Base-by-base conservation (phyloP, 2,888 invertebrate species). In the Lithophane leautieri region DNA sequence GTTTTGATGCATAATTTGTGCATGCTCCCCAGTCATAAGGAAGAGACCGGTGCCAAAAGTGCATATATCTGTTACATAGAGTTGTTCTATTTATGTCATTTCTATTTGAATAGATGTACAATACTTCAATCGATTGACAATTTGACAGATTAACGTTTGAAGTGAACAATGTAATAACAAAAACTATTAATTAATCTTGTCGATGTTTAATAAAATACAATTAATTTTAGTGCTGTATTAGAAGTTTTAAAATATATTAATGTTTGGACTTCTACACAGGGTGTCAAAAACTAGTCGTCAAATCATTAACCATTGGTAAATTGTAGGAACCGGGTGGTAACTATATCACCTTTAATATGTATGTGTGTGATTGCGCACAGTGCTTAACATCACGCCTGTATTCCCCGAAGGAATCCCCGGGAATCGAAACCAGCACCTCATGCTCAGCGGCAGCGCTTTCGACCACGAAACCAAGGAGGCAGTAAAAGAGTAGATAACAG, bases 11-110 rank as follows among this genome's bases (percentile, higher is more conserved):
- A 58, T 80, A 86, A 87, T 89, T 90, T 87, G 84, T 87, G 87
- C 88, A 90, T 85, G 86, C 82, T 82, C 86, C 86, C 77, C 25
- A 79, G 86, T 76, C 77, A 88, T 86, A 87, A 87, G 88, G 88
- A 88, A 88, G 88, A 79, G 82, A 66, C 71, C 79, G 81, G 86
- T 92, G 92, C 92, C 92, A 92, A 92, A 89, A 89, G 86, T 91
- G 89, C 90, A 91, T 79, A 79, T 81, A 85, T 81, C 76, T 80
- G 81, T 83, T 89, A 88, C 87, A 89, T 88, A 84, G 82, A 69
- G 73, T 60, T 70, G 83, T 73, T 85, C 82, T 83, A 85, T 85
- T 71, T 77, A 60, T 81, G 63, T 56, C 11, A 34, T 34, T 65
- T 65, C 47, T 70, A 68, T 71, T 71, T 3, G 66, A 70, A 76